These are phyloP conservation scores for Oxycera nigricornis DNA, from an alignment of 2,888 invertebrate genomes.

Conservation along the genomic window DNA sequence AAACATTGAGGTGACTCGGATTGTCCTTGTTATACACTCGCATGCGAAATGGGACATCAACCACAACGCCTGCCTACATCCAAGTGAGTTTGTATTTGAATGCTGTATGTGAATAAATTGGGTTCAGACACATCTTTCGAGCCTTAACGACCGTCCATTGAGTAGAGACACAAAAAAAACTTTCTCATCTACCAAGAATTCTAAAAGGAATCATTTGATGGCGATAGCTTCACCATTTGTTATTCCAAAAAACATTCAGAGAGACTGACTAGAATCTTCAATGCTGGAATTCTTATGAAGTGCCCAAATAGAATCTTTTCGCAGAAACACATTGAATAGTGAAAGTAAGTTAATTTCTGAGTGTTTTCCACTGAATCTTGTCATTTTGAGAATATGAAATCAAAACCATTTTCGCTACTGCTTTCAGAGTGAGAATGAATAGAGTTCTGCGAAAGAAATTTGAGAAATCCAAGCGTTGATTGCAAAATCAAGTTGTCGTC, in stretches of 20 bases:
- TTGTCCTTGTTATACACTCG: background rate
- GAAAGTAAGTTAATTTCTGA: no score
- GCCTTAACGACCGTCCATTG: background rate
- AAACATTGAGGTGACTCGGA: slow-evolving; percentile 1
- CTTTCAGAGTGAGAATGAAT: no score
- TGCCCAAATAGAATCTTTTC: background rate
- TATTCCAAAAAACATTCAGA: background rate
- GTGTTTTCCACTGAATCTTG: no score
- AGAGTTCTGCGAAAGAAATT: no score
- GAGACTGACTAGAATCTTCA: slow-evolving; percentile 1
- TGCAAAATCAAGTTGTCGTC: no score
- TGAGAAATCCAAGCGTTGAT: no score
- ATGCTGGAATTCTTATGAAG: background rate
- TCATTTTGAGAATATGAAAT: no score
- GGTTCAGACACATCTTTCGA: background rate
- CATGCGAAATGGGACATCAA: background rate
- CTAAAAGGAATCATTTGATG: slow-evolving; percentile 17
- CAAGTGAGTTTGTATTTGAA: slow-evolving; percentile 3
- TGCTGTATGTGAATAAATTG: background rate
- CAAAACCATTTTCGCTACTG: no score
- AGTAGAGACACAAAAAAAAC: background rate
- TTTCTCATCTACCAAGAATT: background rate
- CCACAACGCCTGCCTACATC: background rate
- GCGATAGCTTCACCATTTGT: background rate
- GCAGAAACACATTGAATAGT: background rate